Evolutionary conservation across 37 sponge, comb jelly and placozoan species (phyloP).

Genomic region (Hexactinellida sp.): DNA sequence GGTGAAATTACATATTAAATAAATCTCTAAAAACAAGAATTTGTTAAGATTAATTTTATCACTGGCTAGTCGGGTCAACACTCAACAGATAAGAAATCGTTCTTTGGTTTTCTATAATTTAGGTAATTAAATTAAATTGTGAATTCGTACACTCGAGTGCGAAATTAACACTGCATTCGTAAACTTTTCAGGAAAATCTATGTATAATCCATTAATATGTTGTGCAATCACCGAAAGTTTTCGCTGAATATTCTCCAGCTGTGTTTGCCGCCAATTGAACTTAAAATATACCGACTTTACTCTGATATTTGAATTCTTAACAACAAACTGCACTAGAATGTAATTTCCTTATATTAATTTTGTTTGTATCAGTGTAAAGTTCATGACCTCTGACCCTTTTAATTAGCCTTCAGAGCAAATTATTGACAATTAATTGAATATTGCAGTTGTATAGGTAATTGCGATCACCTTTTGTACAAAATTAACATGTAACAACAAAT

Average conservation of each 20-base stretch:
- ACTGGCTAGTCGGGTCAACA: background rate
- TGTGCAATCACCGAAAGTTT: background rate
- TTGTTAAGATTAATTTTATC: background rate
- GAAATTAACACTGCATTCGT: background rate
- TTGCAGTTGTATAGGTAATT: too few relatives aligned
- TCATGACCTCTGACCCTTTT: too few relatives aligned
- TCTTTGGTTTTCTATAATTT: background rate
- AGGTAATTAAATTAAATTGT: background rate
- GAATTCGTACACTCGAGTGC: background rate
- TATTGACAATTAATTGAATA: too few relatives aligned
- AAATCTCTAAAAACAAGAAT: background rate
- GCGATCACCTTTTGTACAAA: too few relatives aligned
- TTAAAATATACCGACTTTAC: too few relatives aligned
- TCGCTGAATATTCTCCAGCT: background rate
- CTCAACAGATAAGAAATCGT: background rate
- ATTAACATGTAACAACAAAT: too few relatives aligned
- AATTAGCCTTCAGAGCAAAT: too few relatives aligned
- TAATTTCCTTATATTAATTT: too few relatives aligned
- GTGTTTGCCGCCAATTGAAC: background rate
- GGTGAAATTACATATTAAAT: too few relatives aligned
- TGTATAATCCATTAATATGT: background rate
- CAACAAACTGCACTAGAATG: too few relatives aligned
- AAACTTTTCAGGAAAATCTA: background rate
- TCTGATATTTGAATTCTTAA: too few relatives aligned
- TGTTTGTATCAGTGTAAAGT: too few relatives aligned